These are phyloP conservation scores for Neolamprologus longior DNA, from an alignment of 2,113 vertebrate species.

Conservation along the genomic window DNA sequence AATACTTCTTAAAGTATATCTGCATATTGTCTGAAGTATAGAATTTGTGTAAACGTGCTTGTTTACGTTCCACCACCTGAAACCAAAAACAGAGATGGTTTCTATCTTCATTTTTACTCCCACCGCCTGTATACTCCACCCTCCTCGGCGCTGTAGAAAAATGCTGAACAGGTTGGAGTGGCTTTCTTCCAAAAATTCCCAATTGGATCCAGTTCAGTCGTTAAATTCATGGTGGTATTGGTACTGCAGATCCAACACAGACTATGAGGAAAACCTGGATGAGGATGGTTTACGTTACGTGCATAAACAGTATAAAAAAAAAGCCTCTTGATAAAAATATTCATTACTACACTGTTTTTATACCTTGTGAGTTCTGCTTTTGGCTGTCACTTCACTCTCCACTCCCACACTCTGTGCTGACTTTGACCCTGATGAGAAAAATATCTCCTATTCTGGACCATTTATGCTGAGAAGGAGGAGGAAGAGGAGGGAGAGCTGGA, in stretches of 20 bases:
- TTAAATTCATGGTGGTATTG: neutral
- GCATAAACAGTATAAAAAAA: neutral
- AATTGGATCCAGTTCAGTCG: neutral
- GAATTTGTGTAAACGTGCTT: neutral
- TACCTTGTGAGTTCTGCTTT: neutral
- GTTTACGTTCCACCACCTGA: neutral
- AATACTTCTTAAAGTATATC: neutral
- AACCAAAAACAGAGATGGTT: neutral
- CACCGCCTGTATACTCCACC: neutral
- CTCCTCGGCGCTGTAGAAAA: neutral
- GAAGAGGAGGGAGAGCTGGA: neutral
- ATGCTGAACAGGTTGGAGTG: neutral
- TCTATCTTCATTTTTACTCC: neutral
- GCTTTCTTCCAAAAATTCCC: neutral
- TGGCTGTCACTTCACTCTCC: neutral
- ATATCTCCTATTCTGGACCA: neutral
- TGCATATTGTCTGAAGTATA: neutral
- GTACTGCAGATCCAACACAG: neutral
- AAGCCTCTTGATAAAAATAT: neutral
- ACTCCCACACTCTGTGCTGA: constrained; percentile 20
- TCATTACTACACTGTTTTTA: neutral
- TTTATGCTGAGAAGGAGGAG: neutral
- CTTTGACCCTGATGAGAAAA: constrained; percentile 9
- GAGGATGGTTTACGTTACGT: neutral
- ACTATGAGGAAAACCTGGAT: neutral